Base-by-base conservation (phyloP, 1,140 invertebrate species). In the Drosophila mauritiana region DNA sequence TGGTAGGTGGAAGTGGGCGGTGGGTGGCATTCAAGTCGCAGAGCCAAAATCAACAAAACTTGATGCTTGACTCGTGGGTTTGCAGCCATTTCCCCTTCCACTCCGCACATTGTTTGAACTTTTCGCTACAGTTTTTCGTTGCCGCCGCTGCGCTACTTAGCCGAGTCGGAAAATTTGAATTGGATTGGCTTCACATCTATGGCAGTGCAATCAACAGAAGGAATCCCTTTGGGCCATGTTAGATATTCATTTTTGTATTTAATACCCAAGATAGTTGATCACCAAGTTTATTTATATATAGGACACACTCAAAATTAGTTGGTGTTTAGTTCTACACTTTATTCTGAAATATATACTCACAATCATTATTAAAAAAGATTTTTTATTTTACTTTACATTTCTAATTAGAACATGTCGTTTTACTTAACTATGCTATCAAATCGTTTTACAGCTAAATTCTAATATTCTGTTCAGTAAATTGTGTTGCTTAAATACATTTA, bases 41-140 rank as follows among this genome's bases (percentile, higher is more conserved):
- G 78, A 42, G 52, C 62, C 20, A 83, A 86, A 79, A 83, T 83
- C 82, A 88, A 89, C 83, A 88, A 73, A 89, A 83, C 79, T 79
- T 88, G 43, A 42, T 62, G 56, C 52, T 34, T 57, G 39, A 36
- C 42, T 76, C 58, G 45, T 20, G 46, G 59, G 48, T 51, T 8
- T 0, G 6, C 31, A n/a, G 11, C 1, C 31, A 7, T 5, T 4
- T 10, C 10, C 6, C 5, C 20, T 7, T 25, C 8, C 25, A 15
- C 51, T 13, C 46, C 22, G 42, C 77, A 79, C 75, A 79, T 88
- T 88, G 76, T 83, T 88, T 82, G 79, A 88, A 79, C 83, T 81
- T 64, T 78, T 67, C 64, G 39, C 78, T 65, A 65, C 43, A 51
- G 55, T 54, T 69, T 78, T 62, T 65, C 43, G 20, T 46, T 39